Percentiles rank a stretch among this genome's conserved stretches.
These are phyloP conservation scores for Diabrotica undecimpunctata DNA, from an alignment of 1,140 invertebrate species.

Conservation along the genomic window DNA sequence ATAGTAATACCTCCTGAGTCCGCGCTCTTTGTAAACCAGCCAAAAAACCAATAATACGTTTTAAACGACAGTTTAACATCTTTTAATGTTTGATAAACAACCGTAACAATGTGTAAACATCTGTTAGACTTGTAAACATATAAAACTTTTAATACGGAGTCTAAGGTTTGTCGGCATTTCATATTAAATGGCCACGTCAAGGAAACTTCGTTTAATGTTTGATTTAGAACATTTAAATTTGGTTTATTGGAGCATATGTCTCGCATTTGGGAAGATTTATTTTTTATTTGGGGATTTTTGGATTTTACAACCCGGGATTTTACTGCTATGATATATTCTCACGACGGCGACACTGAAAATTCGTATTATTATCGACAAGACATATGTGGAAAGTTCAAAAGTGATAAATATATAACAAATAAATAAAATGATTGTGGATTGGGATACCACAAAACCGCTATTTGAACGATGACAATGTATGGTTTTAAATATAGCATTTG, in stretches of 20 bases:
- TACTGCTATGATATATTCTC: conserved; percentile 7
- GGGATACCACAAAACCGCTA: no score
- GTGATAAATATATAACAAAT: no score
- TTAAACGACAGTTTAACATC: conserved; percentile 24
- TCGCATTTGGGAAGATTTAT: conserved; percentile 26
- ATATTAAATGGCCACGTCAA: conserved; percentile 28
- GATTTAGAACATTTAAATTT: conserved; percentile 28
- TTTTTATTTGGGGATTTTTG: conserved; percentile 14
- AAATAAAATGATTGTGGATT: no score
- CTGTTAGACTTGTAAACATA: conserved; percentile 37
- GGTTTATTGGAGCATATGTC: conserved; percentile 32
- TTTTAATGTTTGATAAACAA: conserved; percentile 41
- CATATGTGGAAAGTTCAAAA: no score
- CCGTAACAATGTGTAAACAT: conserved; percentile 36
- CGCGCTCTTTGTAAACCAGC: conserved; percentile 23
- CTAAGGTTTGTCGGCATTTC: conserved; percentile 38
- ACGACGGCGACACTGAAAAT: neutral
- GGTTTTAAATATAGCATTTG: no score
- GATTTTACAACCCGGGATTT: conserved; percentile 15
- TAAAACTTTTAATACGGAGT: conserved; percentile 34
- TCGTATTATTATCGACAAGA: no score
- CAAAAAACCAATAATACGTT: conserved; percentile 23
- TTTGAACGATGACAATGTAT: no score
- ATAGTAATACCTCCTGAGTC: conserved; percentile 21
- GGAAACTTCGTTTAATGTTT: conserved; percentile 37